These are phyloP conservation scores for Corythaeola cristata DNA, from an alignment of 2,113 vertebrate species.

Conservation along the genomic window DNA sequence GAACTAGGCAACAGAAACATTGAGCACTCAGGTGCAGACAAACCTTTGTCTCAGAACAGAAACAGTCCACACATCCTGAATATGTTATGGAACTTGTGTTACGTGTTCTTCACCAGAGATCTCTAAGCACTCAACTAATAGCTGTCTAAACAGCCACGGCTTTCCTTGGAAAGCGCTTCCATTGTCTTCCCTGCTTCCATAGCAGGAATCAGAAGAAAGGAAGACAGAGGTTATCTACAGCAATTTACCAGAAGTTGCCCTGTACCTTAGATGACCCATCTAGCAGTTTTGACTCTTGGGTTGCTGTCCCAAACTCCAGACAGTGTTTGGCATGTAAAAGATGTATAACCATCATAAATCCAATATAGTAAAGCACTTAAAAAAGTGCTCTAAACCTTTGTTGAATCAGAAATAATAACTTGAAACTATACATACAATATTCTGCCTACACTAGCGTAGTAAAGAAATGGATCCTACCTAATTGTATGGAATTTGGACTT, in stretches of 20 bases:
- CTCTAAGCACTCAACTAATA: background rate
- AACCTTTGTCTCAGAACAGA: background rate
- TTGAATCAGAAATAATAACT: background rate
- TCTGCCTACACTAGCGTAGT: background rate
- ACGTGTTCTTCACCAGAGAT: background rate
- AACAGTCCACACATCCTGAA: fast-evolving
- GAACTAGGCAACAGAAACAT: background rate
- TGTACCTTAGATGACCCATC: background rate
- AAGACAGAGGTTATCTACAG: background rate
- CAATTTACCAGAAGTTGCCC: background rate
- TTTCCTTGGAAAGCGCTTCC: background rate
- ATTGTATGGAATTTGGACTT: background rate
- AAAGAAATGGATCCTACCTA: background rate
- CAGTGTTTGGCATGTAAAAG: background rate
- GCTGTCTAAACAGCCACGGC: background rate
- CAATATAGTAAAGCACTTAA: background rate
- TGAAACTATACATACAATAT: background rate
- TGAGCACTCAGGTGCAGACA: background rate
- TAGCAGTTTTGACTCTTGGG: background rate
- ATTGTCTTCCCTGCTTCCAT: background rate
- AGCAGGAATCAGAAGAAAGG: background rate
- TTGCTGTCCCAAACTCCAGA: background rate
- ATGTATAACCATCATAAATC: background rate
- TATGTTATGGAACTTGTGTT: background rate
- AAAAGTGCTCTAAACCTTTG: background rate